These are phyloP conservation scores for Coregonus suidteri DNA, from an alignment of 2,797 vertebrate species.

Conservation along the genomic window DNA sequence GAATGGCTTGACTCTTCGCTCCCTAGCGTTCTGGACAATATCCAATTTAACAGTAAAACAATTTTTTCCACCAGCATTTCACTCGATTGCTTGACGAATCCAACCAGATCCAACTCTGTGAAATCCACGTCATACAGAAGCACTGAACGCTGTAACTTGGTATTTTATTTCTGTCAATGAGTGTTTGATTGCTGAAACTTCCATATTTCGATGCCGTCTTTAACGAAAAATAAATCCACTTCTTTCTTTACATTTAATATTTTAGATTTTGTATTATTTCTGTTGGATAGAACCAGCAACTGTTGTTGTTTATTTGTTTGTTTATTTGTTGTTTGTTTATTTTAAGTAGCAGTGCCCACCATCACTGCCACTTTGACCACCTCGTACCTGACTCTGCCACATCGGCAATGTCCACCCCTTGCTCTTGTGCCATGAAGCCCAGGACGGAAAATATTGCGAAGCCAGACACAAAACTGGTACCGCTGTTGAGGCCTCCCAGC, in stretches of 20 bases:
- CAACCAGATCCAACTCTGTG: constrained; percentile 30
- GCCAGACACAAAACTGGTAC: constrained; percentile 99
- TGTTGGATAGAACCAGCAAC: neutral
- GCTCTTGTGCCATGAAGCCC: constrained; percentile 97
- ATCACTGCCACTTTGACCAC: constrained; percentile 89
- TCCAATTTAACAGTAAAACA: constrained; percentile 23
- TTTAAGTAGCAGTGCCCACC: constrained; percentile 95
- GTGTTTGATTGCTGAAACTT: constrained; percentile 71
- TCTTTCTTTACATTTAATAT: constrained; percentile 42
- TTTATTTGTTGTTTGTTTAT: constrained; percentile 58
- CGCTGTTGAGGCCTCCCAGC: constrained; percentile 99
- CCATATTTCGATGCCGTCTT: constrained; percentile 66
- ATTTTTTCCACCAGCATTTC: constrained; percentile 33
- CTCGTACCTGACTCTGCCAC: constrained; percentile 99
- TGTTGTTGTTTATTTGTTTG: constrained; percentile 32
- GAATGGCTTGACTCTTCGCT: constrained; percentile 30
- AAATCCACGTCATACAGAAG: constrained; percentile 6
- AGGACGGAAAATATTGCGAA: constrained; percentile 97
- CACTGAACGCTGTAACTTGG: constrained; percentile 10
- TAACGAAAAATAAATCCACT: constrained; percentile 47
- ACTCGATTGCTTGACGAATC: constrained; percentile 40
- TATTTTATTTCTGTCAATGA: constrained; percentile 57
- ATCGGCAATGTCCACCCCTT: constrained; percentile 99
- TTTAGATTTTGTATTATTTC: constrained; percentile 48
- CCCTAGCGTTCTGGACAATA: constrained; percentile 40